Percentiles rank a stretch among this genome's conserved stretches.
Conservation (phyloP, 2,113 vertebrate species). For the Syrrhaptes paradoxus region DNA sequence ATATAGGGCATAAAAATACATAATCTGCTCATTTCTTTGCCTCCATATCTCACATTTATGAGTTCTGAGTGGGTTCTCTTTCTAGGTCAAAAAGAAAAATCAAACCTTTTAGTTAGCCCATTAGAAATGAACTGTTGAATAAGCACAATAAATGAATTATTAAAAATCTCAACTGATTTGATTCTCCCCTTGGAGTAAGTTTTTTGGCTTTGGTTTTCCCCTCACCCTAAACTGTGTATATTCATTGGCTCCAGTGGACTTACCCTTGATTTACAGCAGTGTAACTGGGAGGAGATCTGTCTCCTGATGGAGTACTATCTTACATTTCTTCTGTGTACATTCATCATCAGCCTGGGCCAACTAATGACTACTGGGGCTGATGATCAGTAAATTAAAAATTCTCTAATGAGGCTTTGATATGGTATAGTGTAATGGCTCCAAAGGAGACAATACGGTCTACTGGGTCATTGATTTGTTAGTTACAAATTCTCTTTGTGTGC, state of each 20-base stretch:
- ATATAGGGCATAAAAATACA: not conserved
- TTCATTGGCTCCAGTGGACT: not conserved
- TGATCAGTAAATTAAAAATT: conserved; percentile 68
- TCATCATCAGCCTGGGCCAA: conserved; percentile 11
- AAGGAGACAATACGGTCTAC: conserved; percentile 55
- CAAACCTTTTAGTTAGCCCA: not conserved
- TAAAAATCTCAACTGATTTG: not conserved
- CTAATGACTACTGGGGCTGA: conserved; percentile 36
- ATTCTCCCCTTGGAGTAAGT: not conserved
- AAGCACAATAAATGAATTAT: not conserved
- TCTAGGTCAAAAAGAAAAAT: not conserved
- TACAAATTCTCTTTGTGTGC: conserved; percentile 64
- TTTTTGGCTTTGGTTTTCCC: not conserved
- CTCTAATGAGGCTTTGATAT: conserved; percentile 66
- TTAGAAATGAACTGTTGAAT: not conserved
- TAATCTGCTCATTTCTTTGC: not conserved
- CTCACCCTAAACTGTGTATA: not conserved
- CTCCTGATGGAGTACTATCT: not conserved
- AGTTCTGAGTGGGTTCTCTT: not conserved
- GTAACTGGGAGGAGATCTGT: not conserved
- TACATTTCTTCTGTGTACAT: not conserved
- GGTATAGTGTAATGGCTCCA: conserved; percentile 25
- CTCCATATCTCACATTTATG: not conserved
- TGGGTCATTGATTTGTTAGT: conserved; percentile 72
- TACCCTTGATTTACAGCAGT: conserved; percentile 5